Evolutionary conservation across 2,113 vertebrate species (phyloP), one percentile per base, ranked within the genome.

Genomic region (Turnix velox): DNA sequence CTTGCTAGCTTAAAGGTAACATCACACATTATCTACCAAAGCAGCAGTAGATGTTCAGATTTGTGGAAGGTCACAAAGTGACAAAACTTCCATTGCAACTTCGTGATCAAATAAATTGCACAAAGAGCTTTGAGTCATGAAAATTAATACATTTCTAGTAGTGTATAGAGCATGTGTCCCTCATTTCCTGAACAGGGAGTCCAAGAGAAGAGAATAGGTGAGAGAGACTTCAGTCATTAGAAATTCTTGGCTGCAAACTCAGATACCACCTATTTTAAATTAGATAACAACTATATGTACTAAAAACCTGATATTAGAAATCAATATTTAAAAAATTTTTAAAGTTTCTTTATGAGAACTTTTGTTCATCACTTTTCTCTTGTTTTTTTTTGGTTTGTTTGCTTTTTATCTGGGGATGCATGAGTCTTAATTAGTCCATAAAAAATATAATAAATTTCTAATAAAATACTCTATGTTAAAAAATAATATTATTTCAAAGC

Each of bases 131-230:
- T 66, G 20, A 17, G 24, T 80, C 39, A 31, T 15, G 16, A 33
- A 31, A 90, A 51, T 22, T 54, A 67, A 80, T 58, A 20, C 20
- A 19, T 4, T 6, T 28, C n/a, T 20, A 59, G 15, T 18, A 59
- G 4, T 7, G 18, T 59, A 23, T 42, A 8, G 20, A 76, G 68
- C 28, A 43, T 8, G 25, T 1, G 25, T 4, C 0, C 0, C 17
- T 23, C 0, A 0, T 51, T 42, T 76, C n/a, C 63, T 39, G 52
- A 30, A 14, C 15, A 52, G 35, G 8, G 40, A 22, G 51, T 20
- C 40, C 2, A 3, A 65, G 22, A 22, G 31, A 66, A 69, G 17
- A 35, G 54, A 88, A 12, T 2, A n/a, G 33, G 24, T 39, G 37
- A 61, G 87, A 61, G 87, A 93, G n/a, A 6, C 18, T 30, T 31